Base-by-base conservation (phyloP, 2,888 invertebrate genomes). In the Crepidodera aurea region DNA sequence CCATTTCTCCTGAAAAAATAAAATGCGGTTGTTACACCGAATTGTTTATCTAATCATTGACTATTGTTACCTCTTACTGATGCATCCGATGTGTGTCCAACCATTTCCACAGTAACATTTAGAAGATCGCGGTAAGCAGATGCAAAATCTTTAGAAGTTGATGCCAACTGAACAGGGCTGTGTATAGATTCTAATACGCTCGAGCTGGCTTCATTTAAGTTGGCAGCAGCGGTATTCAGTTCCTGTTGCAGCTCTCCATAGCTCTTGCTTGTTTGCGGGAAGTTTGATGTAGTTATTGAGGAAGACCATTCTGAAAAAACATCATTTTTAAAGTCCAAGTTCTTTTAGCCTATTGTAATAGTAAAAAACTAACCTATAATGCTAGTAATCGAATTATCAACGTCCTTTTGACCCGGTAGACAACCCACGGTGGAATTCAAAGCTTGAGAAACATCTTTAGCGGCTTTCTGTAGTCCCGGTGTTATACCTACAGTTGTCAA, bases 371-470 rank as follows among this genome's bases (percentile, higher is more conserved):
- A 60, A 67, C 67, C 66, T 63, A 88, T 90, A 68, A 97, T 94
- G 71, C 88, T 90, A 66, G 89, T 88, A 71, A 96, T 88, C 0
- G 94, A 94, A 15, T 89, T 87, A 77, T 98, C 97, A n/a, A 98
- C 91, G 77, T 97, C 96, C 55, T 91, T 89, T 79, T 97, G 96
- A 0, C 96, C 96, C 0, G 98, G 97, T 40, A 98, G 86, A 66
- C 94, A 93, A 69, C 91, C 91, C 54, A 97, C 88, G 68, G 90
- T 89, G 68, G 85, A 86, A 71, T 87, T 87, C 53, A 91, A 79
- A 1, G 84, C 81, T 62, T 74, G 77, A 0, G 83, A 80, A 0
- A 94, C 90, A 66, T 90, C 89, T 72, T 90, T 90, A 1, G 91
- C 91, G 0, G 93, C 89, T 67, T 88, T 87, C 10, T 90, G 89